Conservation (phyloP, 2,888 invertebrate species). For the Pycnomerus fuliginosus region DNA sequence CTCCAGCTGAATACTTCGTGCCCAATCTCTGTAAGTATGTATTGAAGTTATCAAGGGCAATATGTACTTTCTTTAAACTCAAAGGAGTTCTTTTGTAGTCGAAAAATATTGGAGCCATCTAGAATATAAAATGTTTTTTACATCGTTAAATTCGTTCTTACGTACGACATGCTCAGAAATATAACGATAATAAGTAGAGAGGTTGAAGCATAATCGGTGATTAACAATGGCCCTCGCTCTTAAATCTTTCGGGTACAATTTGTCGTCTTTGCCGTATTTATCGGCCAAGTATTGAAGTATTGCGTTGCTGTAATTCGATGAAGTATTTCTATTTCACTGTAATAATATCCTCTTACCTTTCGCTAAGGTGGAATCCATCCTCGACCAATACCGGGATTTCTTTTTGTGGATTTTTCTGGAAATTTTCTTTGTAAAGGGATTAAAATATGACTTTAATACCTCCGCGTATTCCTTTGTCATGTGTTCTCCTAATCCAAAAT, state of each 20-base stretch:
- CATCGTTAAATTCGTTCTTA: constrained; percentile 13
- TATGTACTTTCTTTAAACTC: constrained; percentile 67
- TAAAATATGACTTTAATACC: constrained; percentile 53
- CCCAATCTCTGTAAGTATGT: constrained; percentile 64
- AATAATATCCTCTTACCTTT: constrained; percentile 56
- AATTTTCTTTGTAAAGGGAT: constrained; percentile 26
- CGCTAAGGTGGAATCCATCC: constrained; percentile 73
- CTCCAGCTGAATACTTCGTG: constrained; percentile 65
- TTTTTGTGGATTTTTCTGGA: constrained; percentile 74
- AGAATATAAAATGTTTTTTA: constrained; percentile 27
- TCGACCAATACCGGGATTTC: constrained; percentile 80
- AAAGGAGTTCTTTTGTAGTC: constrained; percentile 69
- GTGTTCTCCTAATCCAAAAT: constrained; percentile 72
- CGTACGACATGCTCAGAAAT: constrained; percentile 67
- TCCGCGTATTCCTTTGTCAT: constrained; percentile 69
- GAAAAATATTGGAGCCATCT: constrained; percentile 78
- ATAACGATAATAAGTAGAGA: constrained; percentile 71
- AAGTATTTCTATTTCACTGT: no score
- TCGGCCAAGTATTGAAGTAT: constrained; percentile 74
- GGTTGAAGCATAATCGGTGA: constrained; percentile 76
- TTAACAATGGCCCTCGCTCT: constrained; percentile 73
- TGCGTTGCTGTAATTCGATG: constrained; percentile 54
- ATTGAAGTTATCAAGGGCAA: constrained; percentile 66
- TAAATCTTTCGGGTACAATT: constrained; percentile 71
- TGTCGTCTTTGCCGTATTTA: constrained; percentile 65